A percentile compares a stretch with the other conserved stretches of the same genome.
Conservation (phyloP, 2,113 vertebrate species). For the Nycticorax nycticorax region DNA sequence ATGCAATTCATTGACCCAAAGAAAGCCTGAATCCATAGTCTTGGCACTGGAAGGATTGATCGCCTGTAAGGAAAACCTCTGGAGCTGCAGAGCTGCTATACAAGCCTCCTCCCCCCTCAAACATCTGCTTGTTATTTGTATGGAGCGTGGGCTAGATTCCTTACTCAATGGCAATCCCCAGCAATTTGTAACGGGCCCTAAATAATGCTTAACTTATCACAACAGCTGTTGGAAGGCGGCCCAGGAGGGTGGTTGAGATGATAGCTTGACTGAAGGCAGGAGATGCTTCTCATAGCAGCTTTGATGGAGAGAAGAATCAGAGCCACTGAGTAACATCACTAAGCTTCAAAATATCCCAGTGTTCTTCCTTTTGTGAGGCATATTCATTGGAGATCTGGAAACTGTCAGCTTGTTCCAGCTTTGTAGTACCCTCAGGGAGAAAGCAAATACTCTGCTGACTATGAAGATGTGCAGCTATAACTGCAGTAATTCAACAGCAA, state of each 20-base stretch:
- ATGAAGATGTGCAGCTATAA: not conserved
- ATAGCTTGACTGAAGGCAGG: not conserved
- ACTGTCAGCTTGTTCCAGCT: not conserved
- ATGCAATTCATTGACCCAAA: not conserved
- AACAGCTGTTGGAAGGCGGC: conserved; percentile 16
- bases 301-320: not conserved
- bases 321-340: not conserved
- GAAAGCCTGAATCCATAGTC: not conserved
- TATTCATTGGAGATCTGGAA: conserved; percentile 24
- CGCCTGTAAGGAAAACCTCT: not conserved
- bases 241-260: not conserved
- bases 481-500: not conserved
- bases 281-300: not conserved
- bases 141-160: not conserved
- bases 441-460: conserved; percentile 32
- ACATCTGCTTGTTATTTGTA: not conserved
- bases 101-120: not conserved
- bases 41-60: not conserved
- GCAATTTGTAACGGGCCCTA: not conserved
- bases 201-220: not conserved
- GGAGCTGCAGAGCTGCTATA: not conserved
- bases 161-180: not conserved
- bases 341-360: not conserved
- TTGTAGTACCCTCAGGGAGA: not conserved
- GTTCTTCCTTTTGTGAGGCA: not conserved